phyloP scores from a whole-genome alignment of 2,888 invertebrate genomes.

The Drosophila subquinaria region DNA sequence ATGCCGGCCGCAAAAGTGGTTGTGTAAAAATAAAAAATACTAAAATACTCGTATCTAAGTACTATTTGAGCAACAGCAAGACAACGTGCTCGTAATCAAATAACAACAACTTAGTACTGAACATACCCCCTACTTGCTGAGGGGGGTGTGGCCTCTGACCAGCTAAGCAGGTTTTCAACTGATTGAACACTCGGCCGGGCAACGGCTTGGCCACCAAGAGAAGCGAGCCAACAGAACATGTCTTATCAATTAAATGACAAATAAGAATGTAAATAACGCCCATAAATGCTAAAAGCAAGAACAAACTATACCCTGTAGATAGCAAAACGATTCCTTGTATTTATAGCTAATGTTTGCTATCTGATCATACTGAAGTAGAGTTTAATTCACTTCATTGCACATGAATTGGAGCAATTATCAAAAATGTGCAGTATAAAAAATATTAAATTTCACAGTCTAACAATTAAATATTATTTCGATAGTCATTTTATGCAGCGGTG shows the following conservation, averaged over 20 bases:
- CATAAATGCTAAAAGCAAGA: constrained; percentile 15
- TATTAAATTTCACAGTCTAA: background rate
- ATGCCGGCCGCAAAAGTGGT: constrained; percentile 63
- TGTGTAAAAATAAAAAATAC: constrained; percentile 58
- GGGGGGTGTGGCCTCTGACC: constrained; percentile 13
- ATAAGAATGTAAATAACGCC: constrained; percentile 8
- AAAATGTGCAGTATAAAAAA: background rate
- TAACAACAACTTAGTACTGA: constrained; percentile 5
- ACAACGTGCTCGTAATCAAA: constrained; percentile 48
- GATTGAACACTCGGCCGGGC: constrained; percentile 19
- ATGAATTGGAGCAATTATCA: background rate
- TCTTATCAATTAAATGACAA: constrained; percentile 40
- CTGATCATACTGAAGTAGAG: background rate
- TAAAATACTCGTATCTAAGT: constrained; percentile 8
- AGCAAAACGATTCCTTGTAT: background rate
- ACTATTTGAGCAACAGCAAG: constrained; percentile 23
- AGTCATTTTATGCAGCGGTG: background rate
- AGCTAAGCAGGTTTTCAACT: constrained; percentile 31
- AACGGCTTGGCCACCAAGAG: background rate
- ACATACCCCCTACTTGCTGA: background rate
- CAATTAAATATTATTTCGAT: background rate
- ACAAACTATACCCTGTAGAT: constrained; percentile 16
- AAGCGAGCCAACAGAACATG: constrained; percentile 12
- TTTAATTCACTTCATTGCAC: background rate
- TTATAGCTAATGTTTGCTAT: background rate